Conservation (phyloP, 2,113 vertebrate genomes). For the Pterocles burchelli region DNA sequence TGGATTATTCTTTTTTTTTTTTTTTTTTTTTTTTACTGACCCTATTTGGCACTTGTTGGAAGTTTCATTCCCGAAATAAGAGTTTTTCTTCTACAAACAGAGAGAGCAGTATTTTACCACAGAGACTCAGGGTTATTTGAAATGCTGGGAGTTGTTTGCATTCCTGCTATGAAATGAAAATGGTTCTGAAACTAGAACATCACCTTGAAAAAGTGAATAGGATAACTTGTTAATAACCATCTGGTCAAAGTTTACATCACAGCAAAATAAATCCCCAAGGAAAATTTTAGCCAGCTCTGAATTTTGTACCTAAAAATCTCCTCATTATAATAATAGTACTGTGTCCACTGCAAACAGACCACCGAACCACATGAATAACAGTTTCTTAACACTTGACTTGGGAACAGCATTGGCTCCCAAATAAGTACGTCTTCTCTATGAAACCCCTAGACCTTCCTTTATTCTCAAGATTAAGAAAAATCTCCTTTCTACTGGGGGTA, state of each 20-base stretch:
- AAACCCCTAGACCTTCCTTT: background rate
- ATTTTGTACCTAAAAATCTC: background rate
- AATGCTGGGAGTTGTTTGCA: background rate
- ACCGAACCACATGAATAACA: background rate
- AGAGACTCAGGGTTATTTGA: background rate
- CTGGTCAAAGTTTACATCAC: background rate
- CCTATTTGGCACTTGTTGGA: background rate
- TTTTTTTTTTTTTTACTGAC: background rate
- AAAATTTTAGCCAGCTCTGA: background rate
- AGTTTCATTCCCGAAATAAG: background rate
- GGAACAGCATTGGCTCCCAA: background rate
- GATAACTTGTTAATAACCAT: background rate
- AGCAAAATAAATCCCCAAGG: background rate
- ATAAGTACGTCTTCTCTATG: background rate
- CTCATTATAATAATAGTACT: background rate
- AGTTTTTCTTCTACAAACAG: background rate
- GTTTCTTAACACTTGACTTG: background rate
- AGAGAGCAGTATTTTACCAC: background rate
- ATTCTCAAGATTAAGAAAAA: background rate
- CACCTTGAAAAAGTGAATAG: background rate
- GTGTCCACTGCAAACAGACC: background rate
- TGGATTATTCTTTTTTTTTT: background rate
- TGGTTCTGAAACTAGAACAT: background rate
- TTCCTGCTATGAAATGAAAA: background rate
- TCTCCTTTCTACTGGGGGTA: background rate